phyloP scores from a whole-genome alignment of 2,797 vertebrate species.

The Xenopus petersii region DNA sequence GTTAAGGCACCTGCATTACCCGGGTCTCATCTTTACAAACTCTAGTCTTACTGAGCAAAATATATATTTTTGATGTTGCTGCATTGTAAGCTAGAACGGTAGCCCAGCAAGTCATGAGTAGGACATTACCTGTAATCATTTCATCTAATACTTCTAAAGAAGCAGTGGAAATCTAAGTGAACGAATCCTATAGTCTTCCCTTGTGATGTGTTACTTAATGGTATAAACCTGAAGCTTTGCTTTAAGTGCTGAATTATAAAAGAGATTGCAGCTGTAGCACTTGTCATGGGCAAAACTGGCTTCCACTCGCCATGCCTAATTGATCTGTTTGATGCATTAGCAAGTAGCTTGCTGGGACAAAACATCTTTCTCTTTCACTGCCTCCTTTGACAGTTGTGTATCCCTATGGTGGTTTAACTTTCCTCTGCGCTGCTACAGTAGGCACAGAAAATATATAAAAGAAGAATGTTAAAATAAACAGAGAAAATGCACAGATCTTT shows the following conservation, averaged over 20 bases:
- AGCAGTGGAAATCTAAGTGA: conserved; percentile 11
- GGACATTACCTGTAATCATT: conserved; percentile 14
- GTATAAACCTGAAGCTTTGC: conserved; percentile 28
- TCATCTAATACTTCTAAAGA: conserved; percentile 32
- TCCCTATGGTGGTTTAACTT: conserved; percentile 21
- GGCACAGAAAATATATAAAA: conserved; percentile 3
- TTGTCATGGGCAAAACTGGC: conserved; percentile 32
- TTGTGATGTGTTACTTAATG: conserved; percentile 39
- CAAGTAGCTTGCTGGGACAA: conserved; percentile 27
- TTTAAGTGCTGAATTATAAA: conserved; percentile 40
- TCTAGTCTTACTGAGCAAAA: too few species aligned
- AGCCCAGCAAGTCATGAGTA: too few species aligned
- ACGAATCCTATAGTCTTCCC: conserved; percentile 12
- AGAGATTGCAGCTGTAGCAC: conserved; percentile 29
- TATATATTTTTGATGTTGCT: too few species aligned
- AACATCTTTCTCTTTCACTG: conserved; percentile 19
- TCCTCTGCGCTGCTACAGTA: conserved; percentile 2
- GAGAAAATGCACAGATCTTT: neutral
- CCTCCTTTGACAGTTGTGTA: conserved; percentile 28
- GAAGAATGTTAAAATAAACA: conserved; percentile 1
- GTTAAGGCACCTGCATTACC: too few species aligned
- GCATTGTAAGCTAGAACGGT: too few species aligned
- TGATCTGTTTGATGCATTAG: conserved; percentile 33
- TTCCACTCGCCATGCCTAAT: conserved; percentile 27
- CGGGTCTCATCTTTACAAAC: too few species aligned